phyloP scores from a whole-genome alignment of 2,888 invertebrate genomes.

The Apeira syringaria region DNA sequence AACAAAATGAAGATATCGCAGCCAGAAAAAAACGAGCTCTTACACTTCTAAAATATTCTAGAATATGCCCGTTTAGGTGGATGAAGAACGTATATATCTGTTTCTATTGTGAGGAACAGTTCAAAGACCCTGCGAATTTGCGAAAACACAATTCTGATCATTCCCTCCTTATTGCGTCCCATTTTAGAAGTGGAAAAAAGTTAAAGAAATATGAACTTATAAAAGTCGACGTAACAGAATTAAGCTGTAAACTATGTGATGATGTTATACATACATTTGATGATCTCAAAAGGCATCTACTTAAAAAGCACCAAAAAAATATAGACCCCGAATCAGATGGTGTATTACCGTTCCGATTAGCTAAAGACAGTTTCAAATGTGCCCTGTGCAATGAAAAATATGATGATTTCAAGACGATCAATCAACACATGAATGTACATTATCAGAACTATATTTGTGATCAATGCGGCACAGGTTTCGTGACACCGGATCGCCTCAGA shows the following conservation, averaged over 20 bases:
- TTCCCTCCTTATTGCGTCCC: conserved; percentile 27
- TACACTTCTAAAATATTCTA: conserved; percentile 58
- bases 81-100: conserved; percentile 66
- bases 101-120: conserved; percentile 63
- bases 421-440: conserved; percentile 76
- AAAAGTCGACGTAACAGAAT: conserved; percentile 66
- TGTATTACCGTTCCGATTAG: conserved; percentile 63
- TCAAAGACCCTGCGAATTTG: conserved; percentile 52
- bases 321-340: conserved; percentile 52
- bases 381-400: conserved; percentile 56
- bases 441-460: conserved; percentile 75
- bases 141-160: conserved; percentile 55
- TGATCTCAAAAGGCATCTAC: conserved; percentile 57
- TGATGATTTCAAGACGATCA: conserved; percentile 63
- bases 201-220: conserved; percentile 63
- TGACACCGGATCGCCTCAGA: conserved; percentile 64
- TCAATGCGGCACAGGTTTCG: conserved; percentile 68
- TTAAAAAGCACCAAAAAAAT: conserved; percentile 49
- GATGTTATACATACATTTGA: conserved; percentile 43
- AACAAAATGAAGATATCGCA: conserved; percentile 43
- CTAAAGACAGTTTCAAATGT: conserved; percentile 52
- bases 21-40: conserved; percentile 53
- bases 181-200: conserved; percentile 51
- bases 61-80: conserved; percentile 71
- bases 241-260: conserved; percentile 59